Conservation (phyloP, 2,888 invertebrate genomes). For the Diachrysia chrysitis region DNA sequence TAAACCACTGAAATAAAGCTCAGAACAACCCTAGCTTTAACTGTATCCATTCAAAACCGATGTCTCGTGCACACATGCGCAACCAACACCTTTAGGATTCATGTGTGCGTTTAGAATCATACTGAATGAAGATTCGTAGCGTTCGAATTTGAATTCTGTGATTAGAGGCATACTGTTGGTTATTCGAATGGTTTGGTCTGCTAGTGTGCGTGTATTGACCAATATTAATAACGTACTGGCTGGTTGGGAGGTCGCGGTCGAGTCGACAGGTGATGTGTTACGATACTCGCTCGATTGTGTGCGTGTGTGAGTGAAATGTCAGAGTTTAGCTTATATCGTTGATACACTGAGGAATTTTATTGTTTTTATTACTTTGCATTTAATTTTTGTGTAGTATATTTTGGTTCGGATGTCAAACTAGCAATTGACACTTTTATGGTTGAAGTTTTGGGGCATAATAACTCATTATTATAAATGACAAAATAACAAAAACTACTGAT, state of each 20-base stretch:
- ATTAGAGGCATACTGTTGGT: conserved; percentile 61
- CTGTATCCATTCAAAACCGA: conserved; percentile 81
- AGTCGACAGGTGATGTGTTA: conserved; percentile 84
- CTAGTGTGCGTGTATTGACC: conserved; percentile 82
- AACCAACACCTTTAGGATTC: conserved; percentile 72
- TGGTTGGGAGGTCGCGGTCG: conserved; percentile 82
- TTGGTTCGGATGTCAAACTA: neutral
- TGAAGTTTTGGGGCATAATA: neutral
- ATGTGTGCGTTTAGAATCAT: conserved; percentile 69
- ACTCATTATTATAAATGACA: neutral
- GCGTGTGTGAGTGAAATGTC: conserved; percentile 83
- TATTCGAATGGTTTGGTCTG: conserved; percentile 40
- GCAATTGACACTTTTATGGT: conserved; percentile 28
- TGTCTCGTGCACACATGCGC: conserved; percentile 78
- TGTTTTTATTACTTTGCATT: conserved; percentile 53
- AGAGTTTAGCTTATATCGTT: conserved; percentile 76
- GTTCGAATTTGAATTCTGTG: conserved; percentile 63
- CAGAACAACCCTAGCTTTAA: conserved; percentile 64
- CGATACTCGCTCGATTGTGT: conserved; percentile 69
- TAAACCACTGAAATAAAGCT: conserved; percentile 59
- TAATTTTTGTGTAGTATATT: conserved; percentile 40
- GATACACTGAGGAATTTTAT: conserved; percentile 54
- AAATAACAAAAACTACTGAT: neutral
- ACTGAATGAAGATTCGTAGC: conserved; percentile 62
- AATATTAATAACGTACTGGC: conserved; percentile 82